phyloP scores from a whole-genome alignment of 2,888 invertebrate genomes.

The Tetragnatha montana region DNA sequence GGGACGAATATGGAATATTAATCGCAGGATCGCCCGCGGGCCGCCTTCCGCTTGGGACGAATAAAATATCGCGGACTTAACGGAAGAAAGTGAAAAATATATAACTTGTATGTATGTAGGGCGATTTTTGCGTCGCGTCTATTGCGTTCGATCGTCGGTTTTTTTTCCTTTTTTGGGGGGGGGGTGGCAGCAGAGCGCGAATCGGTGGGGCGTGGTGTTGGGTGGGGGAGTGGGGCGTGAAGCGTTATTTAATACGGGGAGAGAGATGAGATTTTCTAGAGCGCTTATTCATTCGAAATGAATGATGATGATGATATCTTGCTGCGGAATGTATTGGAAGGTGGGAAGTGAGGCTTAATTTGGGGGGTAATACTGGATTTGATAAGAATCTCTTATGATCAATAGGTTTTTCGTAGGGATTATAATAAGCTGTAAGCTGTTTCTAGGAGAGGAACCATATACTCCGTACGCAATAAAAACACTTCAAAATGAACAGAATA shows the following conservation, averaged over 20 bases:
- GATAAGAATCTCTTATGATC: too few species aligned
- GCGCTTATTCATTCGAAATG: neutral
- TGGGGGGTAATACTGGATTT: too few species aligned
- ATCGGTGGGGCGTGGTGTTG: conserved; percentile 3
- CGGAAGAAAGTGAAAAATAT: neutral
- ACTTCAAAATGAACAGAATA: too few species aligned
- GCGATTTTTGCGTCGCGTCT: neutral
- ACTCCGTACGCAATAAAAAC: too few species aligned
- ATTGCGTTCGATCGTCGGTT: conserved; percentile 1
- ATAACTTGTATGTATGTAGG: too few species aligned
- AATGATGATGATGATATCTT: neutral
- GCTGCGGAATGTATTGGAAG: neutral
- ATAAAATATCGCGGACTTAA: neutral
- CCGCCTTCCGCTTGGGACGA: too few species aligned
- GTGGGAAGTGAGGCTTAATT: neutral
- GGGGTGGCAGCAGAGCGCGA: conserved; percentile 11
- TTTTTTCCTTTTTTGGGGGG: neutral
- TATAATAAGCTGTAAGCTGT: too few species aligned
- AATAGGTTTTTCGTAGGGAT: too few species aligned
- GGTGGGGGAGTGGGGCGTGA: neutral
- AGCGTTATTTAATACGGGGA: conserved; percentile 26
- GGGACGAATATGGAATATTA: conserved; percentile 41
- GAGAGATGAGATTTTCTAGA: neutral
- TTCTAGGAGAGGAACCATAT: too few species aligned
- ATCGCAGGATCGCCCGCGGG: conserved; percentile 17